Base-by-base conservation (phyloP, 2,888 invertebrate species). In the Synergus gifuensis region DNA sequence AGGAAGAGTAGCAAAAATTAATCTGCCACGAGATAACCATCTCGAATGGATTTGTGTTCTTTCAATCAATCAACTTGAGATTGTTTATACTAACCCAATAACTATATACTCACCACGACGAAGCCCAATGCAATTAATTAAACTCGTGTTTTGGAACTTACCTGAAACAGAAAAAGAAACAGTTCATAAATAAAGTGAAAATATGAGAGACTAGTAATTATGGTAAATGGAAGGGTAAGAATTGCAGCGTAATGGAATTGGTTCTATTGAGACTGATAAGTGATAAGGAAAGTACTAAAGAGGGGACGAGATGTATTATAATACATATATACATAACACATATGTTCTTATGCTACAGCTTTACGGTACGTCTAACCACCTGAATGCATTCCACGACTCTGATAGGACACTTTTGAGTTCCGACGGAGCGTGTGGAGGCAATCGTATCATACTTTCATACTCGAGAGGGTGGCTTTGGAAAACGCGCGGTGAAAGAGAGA, bases 391-490 rank as follows among this genome's bases (percentile, higher is more conserved):
- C 78, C 76, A 46, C 76, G 79, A 79, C 78, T 82, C 79, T 78
- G 76, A 44, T 69, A 77, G 79, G 78, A 81, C 81, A 81, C 83
- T 84, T 81, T 81, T 76, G 79, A 81, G 80, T 79, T 67, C 63
- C 73, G 78, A 62, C 69, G 78, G 78, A 79, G 73, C 79, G 79
- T 76, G 77, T 62, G 78, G 76, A 76, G 81, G 82, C 82, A 83
- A 81, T 82, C 81, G 82, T 82, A 82, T 83, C 81, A 78, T 78
- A 79, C 79, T 79, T 82, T 82, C 44, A 77, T 64, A 76, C 78
- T 79, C 22, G 58, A 63, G 40, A 64, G 83, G 81, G 77, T 81
- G 79, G 79, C 79, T 83, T 82, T 79, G 76, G 49, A 79, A 67
- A 79, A 76, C 60, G 40, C 67, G 58, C 28, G n/a, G 22, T 44